Conservation (phyloP, 2,888 invertebrate genomes). For the Pseudanteris insignis region DNA sequence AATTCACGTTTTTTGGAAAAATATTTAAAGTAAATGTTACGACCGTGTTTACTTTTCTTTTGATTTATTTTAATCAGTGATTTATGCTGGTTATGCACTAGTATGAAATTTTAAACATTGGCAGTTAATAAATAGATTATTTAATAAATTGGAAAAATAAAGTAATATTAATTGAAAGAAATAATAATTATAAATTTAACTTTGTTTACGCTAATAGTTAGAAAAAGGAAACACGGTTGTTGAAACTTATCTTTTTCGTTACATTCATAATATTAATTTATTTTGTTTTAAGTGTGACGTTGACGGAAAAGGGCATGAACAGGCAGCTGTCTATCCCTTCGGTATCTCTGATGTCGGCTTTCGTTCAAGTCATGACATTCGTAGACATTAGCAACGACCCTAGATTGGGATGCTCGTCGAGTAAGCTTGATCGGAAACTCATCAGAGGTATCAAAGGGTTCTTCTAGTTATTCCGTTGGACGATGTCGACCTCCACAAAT, state of each 20-base stretch:
- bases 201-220: no score
- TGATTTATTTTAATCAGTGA: no score
- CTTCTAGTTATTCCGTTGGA: conserved; percentile 64
- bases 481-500: conserved; percentile 84
- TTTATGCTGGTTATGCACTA: no score
- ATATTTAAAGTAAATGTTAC: no score
- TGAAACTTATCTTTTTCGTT: neutral
- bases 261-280: neutral
- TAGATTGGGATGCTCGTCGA: conserved; percentile 41
- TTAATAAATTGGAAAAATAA: no score
- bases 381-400: conserved; percentile 60
- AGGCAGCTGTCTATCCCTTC: conserved; percentile 65
- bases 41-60: conserved; percentile 3
- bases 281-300: conserved; percentile 55
- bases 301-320: conserved; percentile 64
- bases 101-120: conserved; percentile 8
- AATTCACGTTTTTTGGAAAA: no score
- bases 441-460: conserved; percentile 65
- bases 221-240: conserved; percentile 12
- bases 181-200: no score
- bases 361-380: conserved; percentile 61
- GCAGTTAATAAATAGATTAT: conserved; percentile 10
- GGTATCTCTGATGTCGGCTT: conserved; percentile 64
- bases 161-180: no score
- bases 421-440: conserved; percentile 54